Evolutionary conservation across 2,888 invertebrate genomes (phyloP).

Genomic region (Calliscelio sp.): DNA sequence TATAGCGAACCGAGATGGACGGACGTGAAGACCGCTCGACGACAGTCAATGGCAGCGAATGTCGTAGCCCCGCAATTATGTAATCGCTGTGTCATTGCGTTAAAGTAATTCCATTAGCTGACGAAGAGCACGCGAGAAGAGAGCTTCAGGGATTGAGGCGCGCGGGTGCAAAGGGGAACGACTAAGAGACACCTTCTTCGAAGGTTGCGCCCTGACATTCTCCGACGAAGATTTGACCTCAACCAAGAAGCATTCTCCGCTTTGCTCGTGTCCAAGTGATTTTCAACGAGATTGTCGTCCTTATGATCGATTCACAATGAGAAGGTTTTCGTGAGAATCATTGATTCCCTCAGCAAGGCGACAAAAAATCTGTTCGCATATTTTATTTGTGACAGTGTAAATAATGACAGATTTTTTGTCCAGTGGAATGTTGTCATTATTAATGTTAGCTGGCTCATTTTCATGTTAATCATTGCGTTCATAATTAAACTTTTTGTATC

Average conservation of each 20-base stretch:
- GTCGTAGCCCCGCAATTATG: constrained; percentile 78
- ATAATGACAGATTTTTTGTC: constrained; percentile 44
- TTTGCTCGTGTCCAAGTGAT: constrained; percentile 60
- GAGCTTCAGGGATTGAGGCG: constrained; percentile 27
- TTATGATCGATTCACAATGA: constrained; percentile 63
- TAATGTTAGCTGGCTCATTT: too few relatives aligned
- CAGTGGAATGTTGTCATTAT: too few relatives aligned
- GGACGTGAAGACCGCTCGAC: constrained; percentile 68
- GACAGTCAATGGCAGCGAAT: constrained; percentile 70
- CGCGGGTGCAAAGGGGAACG: constrained; percentile 12
- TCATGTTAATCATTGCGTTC: too few relatives aligned
- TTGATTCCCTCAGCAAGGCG: constrained; percentile 30
- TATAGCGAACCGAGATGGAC: constrained; percentile 53
- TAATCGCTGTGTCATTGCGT: constrained; percentile 85
- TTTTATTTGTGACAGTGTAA: constrained; percentile 44
- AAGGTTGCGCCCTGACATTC: constrained; percentile 70
- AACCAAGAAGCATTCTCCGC: constrained; percentile 55
- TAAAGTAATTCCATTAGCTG: constrained; percentile 85
- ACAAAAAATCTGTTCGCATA: constrained; percentile 50
- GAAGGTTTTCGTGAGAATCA: constrained; percentile 49
- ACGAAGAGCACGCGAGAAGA: constrained; percentile 73
- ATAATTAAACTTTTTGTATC: too few relatives aligned
- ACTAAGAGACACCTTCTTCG: constrained; percentile 44
- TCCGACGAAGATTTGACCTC: constrained; percentile 55
- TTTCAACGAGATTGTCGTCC: constrained; percentile 62